Evolutionary conservation across 2,113 vertebrate species (phyloP).

Genomic region (Leiothrix lutea): DNA sequence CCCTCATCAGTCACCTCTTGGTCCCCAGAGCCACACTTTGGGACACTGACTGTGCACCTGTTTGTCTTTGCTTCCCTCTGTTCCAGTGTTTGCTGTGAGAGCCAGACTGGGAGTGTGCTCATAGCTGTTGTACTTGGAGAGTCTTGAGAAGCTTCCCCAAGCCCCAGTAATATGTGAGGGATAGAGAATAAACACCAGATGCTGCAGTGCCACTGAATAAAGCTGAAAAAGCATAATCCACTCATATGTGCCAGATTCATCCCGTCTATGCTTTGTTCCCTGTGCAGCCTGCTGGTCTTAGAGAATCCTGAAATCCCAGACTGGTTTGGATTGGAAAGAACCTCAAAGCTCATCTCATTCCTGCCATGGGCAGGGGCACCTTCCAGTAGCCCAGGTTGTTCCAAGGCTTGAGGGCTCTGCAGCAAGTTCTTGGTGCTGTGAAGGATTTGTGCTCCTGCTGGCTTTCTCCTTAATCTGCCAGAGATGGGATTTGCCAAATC

Average conservation of each 20-base stretch:
- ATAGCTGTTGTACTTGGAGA: not conserved
- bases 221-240: not conserved
- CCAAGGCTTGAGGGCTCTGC: not conserved
- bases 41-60: not conserved
- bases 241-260: not conserved
- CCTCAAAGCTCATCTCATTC: not conserved
- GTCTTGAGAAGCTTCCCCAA: not conserved
- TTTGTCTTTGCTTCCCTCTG: not conserved
- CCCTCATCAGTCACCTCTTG: not conserved
- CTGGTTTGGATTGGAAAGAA: not conserved
- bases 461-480: not conserved
- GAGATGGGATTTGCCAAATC: not conserved
- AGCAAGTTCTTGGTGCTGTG: not conserved
- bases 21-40: fast-evolving
- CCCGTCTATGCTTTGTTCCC: not conserved
- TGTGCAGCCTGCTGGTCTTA: not conserved
- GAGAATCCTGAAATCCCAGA: not conserved
- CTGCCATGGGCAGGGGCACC: not conserved
- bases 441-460: not conserved
- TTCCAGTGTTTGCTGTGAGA: not conserved
- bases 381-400: not conserved
- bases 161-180: not conserved
- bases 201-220: not conserved
- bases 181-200: not conserved
- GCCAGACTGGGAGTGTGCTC: not conserved